Conservation (phyloP, 2,113 vertebrate species). For the Gila orcuttii region DNA sequence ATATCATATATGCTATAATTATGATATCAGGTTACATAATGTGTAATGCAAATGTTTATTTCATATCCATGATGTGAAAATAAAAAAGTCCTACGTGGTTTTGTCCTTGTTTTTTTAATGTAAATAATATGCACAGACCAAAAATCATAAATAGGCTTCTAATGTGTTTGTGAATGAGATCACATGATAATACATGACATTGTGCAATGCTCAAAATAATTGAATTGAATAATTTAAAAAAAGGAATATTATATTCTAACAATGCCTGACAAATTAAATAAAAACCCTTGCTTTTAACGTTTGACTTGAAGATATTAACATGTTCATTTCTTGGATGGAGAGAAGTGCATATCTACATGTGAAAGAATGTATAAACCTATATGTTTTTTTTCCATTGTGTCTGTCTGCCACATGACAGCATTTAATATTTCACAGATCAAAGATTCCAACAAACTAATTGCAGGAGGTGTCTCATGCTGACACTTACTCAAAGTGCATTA, state of each 20-base stretch:
- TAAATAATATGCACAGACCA: neutral
- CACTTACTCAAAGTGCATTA: neutral
- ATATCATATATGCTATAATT: neutral
- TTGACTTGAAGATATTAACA: neutral
- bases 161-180: neutral
- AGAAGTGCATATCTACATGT: neutral
- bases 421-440: neutral
- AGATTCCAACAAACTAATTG: neutral
- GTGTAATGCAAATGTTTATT: constrained; percentile 23
- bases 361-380: neutral
- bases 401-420: too few relatives aligned
- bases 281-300: neutral
- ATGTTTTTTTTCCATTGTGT: neutral
- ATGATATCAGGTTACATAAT: constrained; percentile 24
- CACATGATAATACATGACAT: neutral
- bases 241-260: neutral
- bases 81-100: neutral
- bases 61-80: constrained; percentile 21
- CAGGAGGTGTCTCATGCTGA: neutral
- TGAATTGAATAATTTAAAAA: neutral
- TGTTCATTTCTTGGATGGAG: neutral
- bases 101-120: neutral
- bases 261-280: neutral
- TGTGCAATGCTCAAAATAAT: neutral
- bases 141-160: neutral